Evolutionary conservation across 2,797 vertebrate species (phyloP).

Genomic region (Takifugu rubripes): DNA sequence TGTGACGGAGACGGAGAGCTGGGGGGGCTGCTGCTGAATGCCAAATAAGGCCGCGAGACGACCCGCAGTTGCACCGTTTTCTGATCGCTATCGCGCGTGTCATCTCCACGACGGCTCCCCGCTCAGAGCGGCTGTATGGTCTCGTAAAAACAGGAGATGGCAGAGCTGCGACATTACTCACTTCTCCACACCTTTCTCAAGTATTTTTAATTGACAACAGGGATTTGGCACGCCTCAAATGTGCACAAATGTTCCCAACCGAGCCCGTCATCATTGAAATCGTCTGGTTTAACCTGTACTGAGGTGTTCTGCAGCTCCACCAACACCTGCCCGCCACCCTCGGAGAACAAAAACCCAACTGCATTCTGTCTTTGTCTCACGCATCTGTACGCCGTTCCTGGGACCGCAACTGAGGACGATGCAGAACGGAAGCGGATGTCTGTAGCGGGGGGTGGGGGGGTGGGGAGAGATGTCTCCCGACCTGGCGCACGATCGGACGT

Average conservation of each 20-base stretch:
- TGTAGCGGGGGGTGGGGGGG: conserved; percentile 36
- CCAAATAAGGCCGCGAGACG: conserved; percentile 79
- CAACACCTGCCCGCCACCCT: conserved; percentile 61
- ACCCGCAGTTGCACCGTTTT: conserved; percentile 53
- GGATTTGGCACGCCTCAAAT: conserved; percentile 66
- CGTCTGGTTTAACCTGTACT: conserved; percentile 71
- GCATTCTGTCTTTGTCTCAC: conserved; percentile 47
- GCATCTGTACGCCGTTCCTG: conserved; percentile 29
- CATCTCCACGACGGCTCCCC: conserved; percentile 1
- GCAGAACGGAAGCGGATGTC: conserved; percentile 27
- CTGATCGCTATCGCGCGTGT: conserved; percentile 30
- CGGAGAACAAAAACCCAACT: conserved; percentile 28
- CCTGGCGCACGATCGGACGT: conserved; percentile 34
- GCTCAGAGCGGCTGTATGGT: conserved; percentile 19
- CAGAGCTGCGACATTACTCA: conserved; percentile 74
- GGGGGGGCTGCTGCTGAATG: conserved; percentile 60
- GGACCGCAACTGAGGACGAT: conserved; percentile 46
- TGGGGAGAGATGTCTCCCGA: conserved; percentile 48
- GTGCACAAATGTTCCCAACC: conserved; percentile 62
- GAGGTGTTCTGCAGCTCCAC: conserved; percentile 55
- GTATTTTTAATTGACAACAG: conserved; percentile 68
- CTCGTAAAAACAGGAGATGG: conserved; percentile 59
- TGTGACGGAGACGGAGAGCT: conserved; percentile 61
- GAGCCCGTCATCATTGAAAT: conserved; percentile 65
- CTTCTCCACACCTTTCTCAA: conserved; percentile 73